Conservation (phyloP, 1,140 invertebrate genomes). For the Philotrypesis tridentata region DNA sequence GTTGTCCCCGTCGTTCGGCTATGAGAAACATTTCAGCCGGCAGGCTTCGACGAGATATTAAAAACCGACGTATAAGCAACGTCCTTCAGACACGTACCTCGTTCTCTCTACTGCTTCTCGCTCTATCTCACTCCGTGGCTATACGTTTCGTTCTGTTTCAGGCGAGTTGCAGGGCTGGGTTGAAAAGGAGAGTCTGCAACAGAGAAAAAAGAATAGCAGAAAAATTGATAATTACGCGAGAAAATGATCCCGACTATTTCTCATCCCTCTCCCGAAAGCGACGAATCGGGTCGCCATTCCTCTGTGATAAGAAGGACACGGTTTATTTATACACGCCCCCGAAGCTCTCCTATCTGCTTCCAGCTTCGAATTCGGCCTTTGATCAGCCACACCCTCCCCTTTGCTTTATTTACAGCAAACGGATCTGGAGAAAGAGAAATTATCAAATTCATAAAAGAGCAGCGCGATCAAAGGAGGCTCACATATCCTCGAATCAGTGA, state of each 20-base stretch:
- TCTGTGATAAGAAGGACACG: conserved; percentile 62
- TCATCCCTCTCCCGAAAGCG: neutral
- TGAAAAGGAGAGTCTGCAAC: too few relatives aligned
- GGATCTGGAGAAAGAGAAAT: conserved; percentile 24
- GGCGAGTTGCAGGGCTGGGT: too few relatives aligned
- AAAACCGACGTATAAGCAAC: conserved; percentile 39
- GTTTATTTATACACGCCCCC: conserved; percentile 69
- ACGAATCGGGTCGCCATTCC: conserved; percentile 53
- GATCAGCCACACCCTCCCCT: conserved; percentile 33
- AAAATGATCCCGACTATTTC: neutral
- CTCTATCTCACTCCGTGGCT: too few relatives aligned
- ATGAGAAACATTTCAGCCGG: conserved; percentile 48
- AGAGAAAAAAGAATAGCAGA: neutral
- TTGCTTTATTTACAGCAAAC: conserved; percentile 26
- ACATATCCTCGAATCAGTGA: conserved; percentile 39
- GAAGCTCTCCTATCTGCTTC: conserved; percentile 53
- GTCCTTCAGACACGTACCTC: neutral
- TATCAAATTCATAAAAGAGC: conserved; percentile 43
- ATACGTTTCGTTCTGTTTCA: too few relatives aligned
- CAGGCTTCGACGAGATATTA: conserved; percentile 53
- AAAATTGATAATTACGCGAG: conserved; percentile 48
- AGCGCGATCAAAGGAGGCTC: conserved; percentile 29
- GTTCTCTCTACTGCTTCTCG: neutral
- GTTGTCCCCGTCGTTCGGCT: neutral
- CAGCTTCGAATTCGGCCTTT: conserved; percentile 39